These are phyloP conservation scores for Pseudomugil gertrudae DNA, from an alignment of 2,797 vertebrate species.

Conservation along the genomic window DNA sequence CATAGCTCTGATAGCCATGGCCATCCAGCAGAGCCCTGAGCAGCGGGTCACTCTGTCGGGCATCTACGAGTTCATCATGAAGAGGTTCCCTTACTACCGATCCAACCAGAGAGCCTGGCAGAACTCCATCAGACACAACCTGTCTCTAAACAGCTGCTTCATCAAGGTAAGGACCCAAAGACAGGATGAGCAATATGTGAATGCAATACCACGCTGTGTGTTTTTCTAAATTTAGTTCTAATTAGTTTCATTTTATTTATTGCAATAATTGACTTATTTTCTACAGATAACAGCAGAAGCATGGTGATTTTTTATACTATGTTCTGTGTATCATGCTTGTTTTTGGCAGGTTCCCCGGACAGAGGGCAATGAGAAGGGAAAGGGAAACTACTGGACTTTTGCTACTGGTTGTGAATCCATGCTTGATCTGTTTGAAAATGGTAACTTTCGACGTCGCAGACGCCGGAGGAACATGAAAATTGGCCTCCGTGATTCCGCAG, in stretches of 20 bases:
- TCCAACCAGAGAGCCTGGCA: slow-evolving; percentile 99
- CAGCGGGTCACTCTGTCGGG: slow-evolving; percentile 95
- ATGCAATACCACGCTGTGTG: neutral
- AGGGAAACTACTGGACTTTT: slow-evolving; percentile 98
- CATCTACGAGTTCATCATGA: slow-evolving; percentile 99
- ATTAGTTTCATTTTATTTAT: neutral
- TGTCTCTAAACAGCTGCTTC: slow-evolving; percentile 99
- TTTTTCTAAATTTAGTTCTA: neutral
- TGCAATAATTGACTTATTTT: neutral
- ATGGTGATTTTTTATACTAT: neutral
- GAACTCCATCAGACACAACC: slow-evolving; percentile 98
- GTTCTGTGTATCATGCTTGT: neutral
- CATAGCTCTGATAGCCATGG: slow-evolving; percentile 98
- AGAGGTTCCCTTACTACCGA: slow-evolving; percentile 95
- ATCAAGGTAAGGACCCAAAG: slow-evolving; percentile 85
- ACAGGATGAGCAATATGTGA: neutral
- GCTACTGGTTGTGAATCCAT: slow-evolving; percentile 95
- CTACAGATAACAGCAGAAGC: neutral
- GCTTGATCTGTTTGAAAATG: slow-evolving; percentile 97
- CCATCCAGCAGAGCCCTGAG: slow-evolving; percentile 96
- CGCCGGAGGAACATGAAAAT: slow-evolving; percentile 88
- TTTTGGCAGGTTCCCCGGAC: slow-evolving; percentile 90
- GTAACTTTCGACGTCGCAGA: slow-evolving; percentile 92
- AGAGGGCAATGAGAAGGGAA: slow-evolving; percentile 95
- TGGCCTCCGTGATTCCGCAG: slow-evolving; percentile 83